A percentile compares a stretch with the other conserved stretches of the same genome.
Evolutionary conservation across 2,113 vertebrate species (phyloP).

Genomic region (Gobio gobio): DNA sequence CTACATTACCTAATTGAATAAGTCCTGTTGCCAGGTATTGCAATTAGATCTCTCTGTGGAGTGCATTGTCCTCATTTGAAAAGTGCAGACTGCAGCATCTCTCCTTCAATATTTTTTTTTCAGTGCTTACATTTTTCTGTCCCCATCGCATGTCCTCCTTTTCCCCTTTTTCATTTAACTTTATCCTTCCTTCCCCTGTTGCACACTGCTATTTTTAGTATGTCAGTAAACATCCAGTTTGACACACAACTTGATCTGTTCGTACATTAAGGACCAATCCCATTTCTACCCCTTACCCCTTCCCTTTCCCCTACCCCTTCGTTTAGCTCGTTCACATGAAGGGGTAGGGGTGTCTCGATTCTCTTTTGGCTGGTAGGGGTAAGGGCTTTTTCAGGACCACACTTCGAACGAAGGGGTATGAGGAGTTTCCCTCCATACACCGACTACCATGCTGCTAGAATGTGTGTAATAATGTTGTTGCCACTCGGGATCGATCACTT

Average conservation of each 20-base stretch:
- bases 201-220: background rate
- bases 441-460: too few species aligned
- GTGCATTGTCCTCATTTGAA: slow-evolving; percentile 42
- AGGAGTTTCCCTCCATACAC: too few species aligned
- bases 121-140: background rate
- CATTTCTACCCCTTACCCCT: too few species aligned
- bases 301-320: too few species aligned
- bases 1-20: slow-evolving; percentile 39
- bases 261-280: slow-evolving; percentile 1
- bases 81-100: slow-evolving; percentile 46
- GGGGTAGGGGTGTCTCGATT: too few species aligned
- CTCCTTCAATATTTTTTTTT: slow-evolving; percentile 4
- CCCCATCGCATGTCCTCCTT: background rate
- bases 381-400: too few species aligned
- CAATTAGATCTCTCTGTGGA: slow-evolving; percentile 48
- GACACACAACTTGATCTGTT: slow-evolving; percentile 60
- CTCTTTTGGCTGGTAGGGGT: too few species aligned
- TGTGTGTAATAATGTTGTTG: too few species aligned
- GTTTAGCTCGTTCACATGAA: too few species aligned
- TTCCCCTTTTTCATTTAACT: slow-evolving; percentile 23
- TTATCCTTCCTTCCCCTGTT: slow-evolving; percentile 48
- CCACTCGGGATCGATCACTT: too few species aligned
- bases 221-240: background rate
- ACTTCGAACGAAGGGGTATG: too few species aligned
- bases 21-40: slow-evolving; percentile 36